These are phyloP conservation scores for Albula goreensis DNA, from an alignment of 2,113 vertebrate genomes.

Conservation along the genomic window DNA sequence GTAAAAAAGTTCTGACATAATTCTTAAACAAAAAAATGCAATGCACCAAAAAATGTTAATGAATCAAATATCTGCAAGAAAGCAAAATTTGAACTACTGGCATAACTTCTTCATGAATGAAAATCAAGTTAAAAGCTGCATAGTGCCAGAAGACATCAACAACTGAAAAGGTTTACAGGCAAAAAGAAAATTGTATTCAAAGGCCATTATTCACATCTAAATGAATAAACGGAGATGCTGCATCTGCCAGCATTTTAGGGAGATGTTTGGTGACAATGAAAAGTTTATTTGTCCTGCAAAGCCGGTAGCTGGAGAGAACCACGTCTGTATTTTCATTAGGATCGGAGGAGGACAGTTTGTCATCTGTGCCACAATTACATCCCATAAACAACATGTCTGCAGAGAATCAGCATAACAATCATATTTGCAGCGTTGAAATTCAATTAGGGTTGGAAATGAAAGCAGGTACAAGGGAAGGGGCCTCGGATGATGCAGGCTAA, in stretches of 20 bases:
- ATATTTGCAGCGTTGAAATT: constrained; percentile 61
- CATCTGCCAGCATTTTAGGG: not conserved
- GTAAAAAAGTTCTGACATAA: no score
- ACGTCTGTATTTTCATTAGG: constrained; percentile 52
- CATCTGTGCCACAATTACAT: constrained; percentile 62
- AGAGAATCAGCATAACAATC: constrained; percentile 59
- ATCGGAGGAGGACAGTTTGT: constrained; percentile 40
- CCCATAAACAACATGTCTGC: constrained; percentile 56
- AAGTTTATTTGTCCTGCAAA: constrained; percentile 21
- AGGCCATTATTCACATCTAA: not conserved
- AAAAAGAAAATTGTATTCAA: not conserved
- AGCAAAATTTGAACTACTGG: no score
- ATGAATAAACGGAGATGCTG: not conserved
- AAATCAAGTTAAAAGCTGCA: not conserved
- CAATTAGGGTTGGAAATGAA: constrained; percentile 55
- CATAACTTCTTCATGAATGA: not conserved
- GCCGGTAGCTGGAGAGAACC: constrained; percentile 28
- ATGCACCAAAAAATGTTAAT: no score
- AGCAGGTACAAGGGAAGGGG: constrained; percentile 55
- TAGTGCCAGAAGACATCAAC: not conserved
- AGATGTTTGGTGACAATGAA: not conserved
- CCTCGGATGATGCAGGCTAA: constrained; percentile 58
- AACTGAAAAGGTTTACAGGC: not conserved
- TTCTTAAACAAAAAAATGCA: no score
- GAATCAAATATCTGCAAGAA: no score